Evolutionary conservation across 2,888 invertebrate genomes (phyloP).

Genomic region (Acleris cristana): DNA sequence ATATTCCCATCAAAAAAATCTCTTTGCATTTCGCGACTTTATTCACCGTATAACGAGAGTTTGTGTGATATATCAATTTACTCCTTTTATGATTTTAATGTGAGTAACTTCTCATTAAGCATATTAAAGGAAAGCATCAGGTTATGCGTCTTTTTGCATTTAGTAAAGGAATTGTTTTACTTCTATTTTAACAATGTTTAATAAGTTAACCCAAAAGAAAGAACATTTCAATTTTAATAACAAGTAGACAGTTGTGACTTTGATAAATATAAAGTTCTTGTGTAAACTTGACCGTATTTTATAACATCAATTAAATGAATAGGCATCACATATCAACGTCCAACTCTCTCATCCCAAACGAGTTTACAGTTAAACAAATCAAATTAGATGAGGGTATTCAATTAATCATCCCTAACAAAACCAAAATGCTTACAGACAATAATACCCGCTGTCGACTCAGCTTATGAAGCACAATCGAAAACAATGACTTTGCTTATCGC

Average conservation of each 20-base stretch:
- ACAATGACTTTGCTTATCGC: conserved; percentile 33
- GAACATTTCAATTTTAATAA: too few species aligned
- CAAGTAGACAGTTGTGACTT: too few species aligned
- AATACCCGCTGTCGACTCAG: conserved; percentile 31
- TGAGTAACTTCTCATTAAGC: neutral
- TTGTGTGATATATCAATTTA: conserved; percentile 25
- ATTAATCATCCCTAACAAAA: conserved; percentile 34
- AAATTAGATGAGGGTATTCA: conserved; percentile 38
- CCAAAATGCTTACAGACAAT: conserved; percentile 26
- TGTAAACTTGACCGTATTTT: neutral
- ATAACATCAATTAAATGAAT: conserved; percentile 19
- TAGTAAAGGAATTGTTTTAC: neutral
- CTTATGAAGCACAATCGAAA: conserved; percentile 36
- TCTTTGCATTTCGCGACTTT: conserved; percentile 22
- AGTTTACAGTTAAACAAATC: conserved; percentile 27
- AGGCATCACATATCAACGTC: neutral
- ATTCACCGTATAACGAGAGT: conserved; percentile 14
- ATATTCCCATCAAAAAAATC: conserved; percentile 29
- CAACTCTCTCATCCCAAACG: conserved; percentile 14
- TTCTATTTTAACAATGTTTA: too few species aligned
- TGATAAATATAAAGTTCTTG: too few species aligned
- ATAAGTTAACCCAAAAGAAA: too few species aligned
- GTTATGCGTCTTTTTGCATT: neutral
- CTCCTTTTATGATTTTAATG: conserved; percentile 4
- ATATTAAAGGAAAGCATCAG: neutral